phyloP scores from a whole-genome alignment of 1,140 invertebrate genomes.

The Trichonephila clavata region DNA sequence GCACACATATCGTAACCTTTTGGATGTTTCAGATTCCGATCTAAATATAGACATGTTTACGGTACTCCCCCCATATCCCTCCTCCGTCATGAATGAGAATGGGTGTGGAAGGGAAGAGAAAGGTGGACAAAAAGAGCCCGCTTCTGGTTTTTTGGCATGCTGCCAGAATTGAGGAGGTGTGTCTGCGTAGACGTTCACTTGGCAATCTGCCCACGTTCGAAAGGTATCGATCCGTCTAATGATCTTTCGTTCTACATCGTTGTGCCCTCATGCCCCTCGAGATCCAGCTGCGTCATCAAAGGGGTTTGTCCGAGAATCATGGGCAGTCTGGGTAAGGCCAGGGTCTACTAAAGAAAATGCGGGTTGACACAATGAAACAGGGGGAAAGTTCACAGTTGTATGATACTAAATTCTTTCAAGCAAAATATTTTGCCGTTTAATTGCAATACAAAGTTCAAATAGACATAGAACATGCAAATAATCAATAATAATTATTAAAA shows the following conservation, averaged over 20 bases:
- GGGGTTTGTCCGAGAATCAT: no score
- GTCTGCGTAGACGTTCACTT: background rate
- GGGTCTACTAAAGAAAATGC: no score
- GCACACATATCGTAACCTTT: background rate
- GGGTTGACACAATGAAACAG: no score
- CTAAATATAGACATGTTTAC: background rate
- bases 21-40: background rate
- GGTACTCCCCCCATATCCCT: background rate
- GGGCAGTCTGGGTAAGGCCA: no score
- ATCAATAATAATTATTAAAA: no score
- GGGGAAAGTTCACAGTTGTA: no score
- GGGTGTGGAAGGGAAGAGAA: no score
- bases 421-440: no score
- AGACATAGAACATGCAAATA: no score
- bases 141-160: background rate
- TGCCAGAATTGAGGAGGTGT: background rate
- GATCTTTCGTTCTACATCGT: background rate
- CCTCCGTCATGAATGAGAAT: background rate
- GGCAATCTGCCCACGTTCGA: constrained; percentile 36
- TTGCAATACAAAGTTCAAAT: no score
- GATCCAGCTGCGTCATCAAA: no score
- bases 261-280: background rate
- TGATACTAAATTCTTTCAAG: no score
- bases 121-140: background rate
- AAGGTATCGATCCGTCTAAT: background rate